Percentiles rank a stretch among this genome's conserved stretches.
These are phyloP conservation scores for Synchiropus splendidus DNA, from an alignment of 2,113 vertebrate species.

Conservation along the genomic window DNA sequence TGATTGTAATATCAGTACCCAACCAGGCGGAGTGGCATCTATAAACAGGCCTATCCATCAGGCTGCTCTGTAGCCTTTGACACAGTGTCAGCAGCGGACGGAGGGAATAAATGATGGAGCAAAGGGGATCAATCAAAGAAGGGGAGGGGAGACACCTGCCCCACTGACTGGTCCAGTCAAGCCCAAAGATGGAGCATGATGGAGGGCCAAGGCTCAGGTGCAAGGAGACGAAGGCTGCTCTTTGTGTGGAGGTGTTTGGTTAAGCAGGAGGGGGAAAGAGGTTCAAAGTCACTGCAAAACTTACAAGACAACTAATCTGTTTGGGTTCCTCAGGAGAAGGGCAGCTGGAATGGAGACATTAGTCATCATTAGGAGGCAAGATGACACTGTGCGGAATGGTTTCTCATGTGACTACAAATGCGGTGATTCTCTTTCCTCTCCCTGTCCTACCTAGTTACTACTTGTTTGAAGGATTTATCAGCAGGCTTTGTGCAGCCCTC, in stretches of 20 bases:
- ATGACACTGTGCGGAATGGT: conserved; percentile 84
- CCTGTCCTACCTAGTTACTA: conserved; percentile 80
- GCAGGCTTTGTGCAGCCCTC: too few relatives aligned
- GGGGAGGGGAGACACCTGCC: conserved; percentile 53
- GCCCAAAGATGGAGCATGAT: conserved; percentile 60
- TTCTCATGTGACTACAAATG: conserved; percentile 79
- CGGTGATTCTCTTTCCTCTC: conserved; percentile 79
- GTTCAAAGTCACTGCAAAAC: too few relatives aligned
- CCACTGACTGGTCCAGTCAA: conserved; percentile 52
- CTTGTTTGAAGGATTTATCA: conserved; percentile 73
- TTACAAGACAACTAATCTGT: not conserved
- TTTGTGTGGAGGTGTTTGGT: conserved; percentile 52
- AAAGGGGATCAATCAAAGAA: conserved; percentile 63
- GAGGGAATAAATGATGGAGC: conserved; percentile 65
- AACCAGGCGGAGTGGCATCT: conserved; percentile 63
- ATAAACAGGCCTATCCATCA: conserved; percentile 69
- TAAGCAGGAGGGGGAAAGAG: too few relatives aligned
- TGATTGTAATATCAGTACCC: conserved; percentile 64
- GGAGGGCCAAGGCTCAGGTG: conserved; percentile 67
- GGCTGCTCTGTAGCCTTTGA: conserved; percentile 57
- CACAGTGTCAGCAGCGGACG: conserved; percentile 56
- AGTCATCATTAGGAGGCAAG: conserved; percentile 89
- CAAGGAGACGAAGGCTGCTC: conserved; percentile 36
- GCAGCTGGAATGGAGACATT: conserved; percentile 73
- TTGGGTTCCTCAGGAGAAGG: conserved; percentile 16